phyloP scores from a whole-genome alignment of 2,113 vertebrate genomes.

The Elanus axillaris region DNA sequence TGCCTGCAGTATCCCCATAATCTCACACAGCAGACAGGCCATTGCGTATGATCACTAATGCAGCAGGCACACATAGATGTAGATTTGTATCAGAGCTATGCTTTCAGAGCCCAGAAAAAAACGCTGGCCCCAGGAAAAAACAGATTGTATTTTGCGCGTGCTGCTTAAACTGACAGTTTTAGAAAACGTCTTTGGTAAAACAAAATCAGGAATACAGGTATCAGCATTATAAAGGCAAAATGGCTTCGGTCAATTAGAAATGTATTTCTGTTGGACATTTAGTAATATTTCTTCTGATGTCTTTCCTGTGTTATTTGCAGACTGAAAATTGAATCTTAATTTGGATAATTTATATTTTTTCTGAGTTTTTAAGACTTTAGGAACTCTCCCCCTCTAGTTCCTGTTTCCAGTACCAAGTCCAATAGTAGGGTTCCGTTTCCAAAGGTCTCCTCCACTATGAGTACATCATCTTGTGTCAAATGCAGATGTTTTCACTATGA shows the following conservation, averaged over 20 bases:
- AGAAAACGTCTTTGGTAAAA: not conserved
- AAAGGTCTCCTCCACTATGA: not conserved
- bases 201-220: not conserved
- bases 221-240: not conserved
- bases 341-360: not conserved
- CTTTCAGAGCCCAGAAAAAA: constrained; percentile 32
- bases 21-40: constrained; percentile 56
- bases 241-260: not conserved
- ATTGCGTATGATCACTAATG: constrained; percentile 56
- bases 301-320: not conserved
- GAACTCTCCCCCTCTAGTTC: not conserved
- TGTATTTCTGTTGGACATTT: not conserved
- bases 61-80: constrained; percentile 62
- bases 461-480: not conserved
- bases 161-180: not conserved
- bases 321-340: not conserved
- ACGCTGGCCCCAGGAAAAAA: constrained; percentile 28
- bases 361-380: not conserved
- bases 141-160: not conserved
- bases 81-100: constrained; percentile 46
- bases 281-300: not conserved
- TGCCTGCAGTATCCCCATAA: constrained; percentile 66
- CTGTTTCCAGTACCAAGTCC: not conserved
- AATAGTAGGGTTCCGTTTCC: not conserved
- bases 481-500: not conserved